Conservation (phyloP, 2,797 vertebrate genomes). For the Otolemur crassicaudatus region DNA sequence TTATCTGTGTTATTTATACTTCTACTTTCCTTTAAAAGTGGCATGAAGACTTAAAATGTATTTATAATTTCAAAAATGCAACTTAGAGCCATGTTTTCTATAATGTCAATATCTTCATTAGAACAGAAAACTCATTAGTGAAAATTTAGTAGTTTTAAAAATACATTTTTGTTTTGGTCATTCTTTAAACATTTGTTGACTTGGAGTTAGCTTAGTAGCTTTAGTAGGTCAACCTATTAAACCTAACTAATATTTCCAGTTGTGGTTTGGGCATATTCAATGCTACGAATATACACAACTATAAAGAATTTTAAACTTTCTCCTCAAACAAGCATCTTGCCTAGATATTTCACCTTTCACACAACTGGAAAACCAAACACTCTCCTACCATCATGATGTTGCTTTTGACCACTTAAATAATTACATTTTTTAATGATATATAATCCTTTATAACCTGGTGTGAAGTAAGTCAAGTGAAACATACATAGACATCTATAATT, state of each 20-base stretch:
- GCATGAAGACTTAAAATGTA: not conserved
- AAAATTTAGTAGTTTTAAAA: conserved; percentile 43
- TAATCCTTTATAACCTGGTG: not conserved
- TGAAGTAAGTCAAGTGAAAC: not conserved
- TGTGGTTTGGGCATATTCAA: conserved; percentile 22
- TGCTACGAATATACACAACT: not conserved
- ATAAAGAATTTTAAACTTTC: conserved; percentile 44
- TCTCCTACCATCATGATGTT: not conserved
- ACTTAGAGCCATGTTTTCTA: conserved; percentile 21
- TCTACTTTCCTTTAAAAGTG: conserved; percentile 1
- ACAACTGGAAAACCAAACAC: not conserved
- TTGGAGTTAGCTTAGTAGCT: conserved; percentile 33
- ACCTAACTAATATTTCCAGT: not conserved
- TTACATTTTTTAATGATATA: not conserved
- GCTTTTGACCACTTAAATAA: conserved; percentile 29
- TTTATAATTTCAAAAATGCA: not conserved
- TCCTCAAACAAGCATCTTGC: not conserved
- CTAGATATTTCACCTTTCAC: not conserved
- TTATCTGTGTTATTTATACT: not conserved
- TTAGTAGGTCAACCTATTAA: not conserved
- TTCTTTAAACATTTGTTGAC: conserved; percentile 23
- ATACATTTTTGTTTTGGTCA: not conserved
- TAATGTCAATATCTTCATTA: conserved; percentile 21
- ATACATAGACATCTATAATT: not conserved
- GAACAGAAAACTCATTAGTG: not conserved